A percentile compares a stretch with the other conserved stretches of the same genome.
phyloP scores from a whole-genome alignment of 2,888 invertebrate genomes.

The Drosophila diplacantha region DNA sequence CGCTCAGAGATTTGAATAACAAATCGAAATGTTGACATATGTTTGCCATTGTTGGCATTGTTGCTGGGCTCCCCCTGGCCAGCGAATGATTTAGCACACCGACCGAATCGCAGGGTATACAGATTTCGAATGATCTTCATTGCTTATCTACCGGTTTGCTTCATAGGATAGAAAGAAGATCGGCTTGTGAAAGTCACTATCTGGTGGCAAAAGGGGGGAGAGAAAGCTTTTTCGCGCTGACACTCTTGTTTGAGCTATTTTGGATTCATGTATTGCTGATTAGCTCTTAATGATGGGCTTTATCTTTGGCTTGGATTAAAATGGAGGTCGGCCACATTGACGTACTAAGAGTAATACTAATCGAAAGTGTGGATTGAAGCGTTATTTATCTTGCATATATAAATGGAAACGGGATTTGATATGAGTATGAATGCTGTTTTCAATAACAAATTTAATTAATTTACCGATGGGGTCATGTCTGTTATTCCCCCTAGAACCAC shows the following conservation, averaged over 20 bases:
- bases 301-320: background rate
- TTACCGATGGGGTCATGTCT: too few species aligned
- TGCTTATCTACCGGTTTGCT: conserved; percentile 37
- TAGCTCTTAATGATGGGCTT: conserved; percentile 5
- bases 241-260: background rate
- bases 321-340: conserved; percentile 1
- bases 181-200: conserved; percentile 48
- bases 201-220: conserved; percentile 1
- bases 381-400: background rate
- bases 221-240: conserved; percentile 19
- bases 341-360: too few species aligned
- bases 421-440: too few species aligned
- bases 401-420: background rate
- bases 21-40: conserved; percentile 75
- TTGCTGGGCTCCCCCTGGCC: conserved; percentile 33
- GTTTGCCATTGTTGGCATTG: conserved; percentile 67
- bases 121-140: conserved; percentile 44
- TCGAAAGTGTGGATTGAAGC: background rate
- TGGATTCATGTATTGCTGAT: conserved; percentile 20
- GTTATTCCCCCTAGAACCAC: too few species aligned
- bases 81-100: conserved; percentile 30
- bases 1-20: conserved; percentile 69
- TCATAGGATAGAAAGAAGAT: background rate
- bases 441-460: background rate
- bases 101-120: conserved; percentile 11